phyloP scores from a whole-genome alignment of 2,113 vertebrate species.

The Alces alces region DNA sequence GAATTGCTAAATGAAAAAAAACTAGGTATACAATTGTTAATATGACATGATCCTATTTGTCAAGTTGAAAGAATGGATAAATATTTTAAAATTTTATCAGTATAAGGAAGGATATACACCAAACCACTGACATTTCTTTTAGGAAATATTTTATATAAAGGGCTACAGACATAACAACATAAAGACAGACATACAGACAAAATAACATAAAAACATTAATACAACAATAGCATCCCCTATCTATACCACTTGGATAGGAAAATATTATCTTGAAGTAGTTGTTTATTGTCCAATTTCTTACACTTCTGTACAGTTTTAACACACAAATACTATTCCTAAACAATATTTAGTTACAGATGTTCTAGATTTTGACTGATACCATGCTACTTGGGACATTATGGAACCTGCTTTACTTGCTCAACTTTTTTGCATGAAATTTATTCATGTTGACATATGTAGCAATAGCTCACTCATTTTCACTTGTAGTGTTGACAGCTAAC shows the following conservation, averaged over 20 bases:
- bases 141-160: not conserved
- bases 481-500: not conserved
- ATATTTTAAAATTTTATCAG: not conserved
- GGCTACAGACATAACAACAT: not conserved
- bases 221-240: not conserved
- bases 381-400: not conserved
- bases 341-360: not conserved
- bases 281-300: not conserved
- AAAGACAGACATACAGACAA: too few relatives aligned
- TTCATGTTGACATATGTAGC: not conserved
- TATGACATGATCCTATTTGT: not conserved
- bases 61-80: not conserved
- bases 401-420: not conserved
- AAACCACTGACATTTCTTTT: not conserved
- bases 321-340: not conserved
- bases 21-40: not conserved
- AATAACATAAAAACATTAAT: not conserved
- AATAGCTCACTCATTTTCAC: not conserved
- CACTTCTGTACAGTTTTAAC: not conserved
- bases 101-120: not conserved
- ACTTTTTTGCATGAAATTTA: not conserved
- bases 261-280: not conserved
- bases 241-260: not conserved
- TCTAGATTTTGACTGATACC: not conserved
- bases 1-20: not conserved